Base-by-base conservation (phyloP, 1,140 invertebrate species). In the Solen grandis region DNA sequence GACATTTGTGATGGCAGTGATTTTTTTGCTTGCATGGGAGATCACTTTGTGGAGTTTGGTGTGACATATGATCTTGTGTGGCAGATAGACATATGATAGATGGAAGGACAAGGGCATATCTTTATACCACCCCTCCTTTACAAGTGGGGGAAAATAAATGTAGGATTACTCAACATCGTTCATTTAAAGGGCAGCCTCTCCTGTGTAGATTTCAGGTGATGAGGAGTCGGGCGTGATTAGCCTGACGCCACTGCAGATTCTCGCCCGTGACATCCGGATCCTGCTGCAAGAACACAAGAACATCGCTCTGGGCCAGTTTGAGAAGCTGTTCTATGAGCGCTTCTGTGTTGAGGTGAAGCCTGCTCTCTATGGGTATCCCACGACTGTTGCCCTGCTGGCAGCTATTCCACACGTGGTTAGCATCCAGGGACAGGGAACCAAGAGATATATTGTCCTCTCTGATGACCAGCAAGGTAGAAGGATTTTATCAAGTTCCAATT, bases 181-280 rank as follows among this genome's bases (percentile, higher is more conserved):
- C n/a, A n/a, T n/a, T n/a, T n/a, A n/a, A n/a, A n/a, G n/a, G n/a
- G n/a, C n/a, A n/a, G n/a, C n/a, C n/a, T n/a, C n/a, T n/a, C n/a
- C n/a, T n/a, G n/a, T n/a, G n/a, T 54, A 87, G 87, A 82, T 85
- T 41, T 84, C 76, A 35, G 85, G 83, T 22, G 89, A 88, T 81
- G 88, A 87, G 55, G 85, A 88, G 16, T 89, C 87, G 16, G 89
- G 83, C 2, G 75, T 90, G 19, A 92, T 95, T 22, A 92, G 94
- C 81, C 88, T 95, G 22, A 93, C 92, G 3, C 92, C 93, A 2
- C 86, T 95, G 27, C 93, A 95, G 84, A 87, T 92, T 46, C 94
- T 95, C 70, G 94, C 94, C 0, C 92, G 94, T 60, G 92, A 95
- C 82, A 87, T 95, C 13, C 93, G 94, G 82, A 89, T 92, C 22